phyloP scores from a whole-genome alignment of 2,797 vertebrate species.

The Enteromius afrohamiltoni region DNA sequence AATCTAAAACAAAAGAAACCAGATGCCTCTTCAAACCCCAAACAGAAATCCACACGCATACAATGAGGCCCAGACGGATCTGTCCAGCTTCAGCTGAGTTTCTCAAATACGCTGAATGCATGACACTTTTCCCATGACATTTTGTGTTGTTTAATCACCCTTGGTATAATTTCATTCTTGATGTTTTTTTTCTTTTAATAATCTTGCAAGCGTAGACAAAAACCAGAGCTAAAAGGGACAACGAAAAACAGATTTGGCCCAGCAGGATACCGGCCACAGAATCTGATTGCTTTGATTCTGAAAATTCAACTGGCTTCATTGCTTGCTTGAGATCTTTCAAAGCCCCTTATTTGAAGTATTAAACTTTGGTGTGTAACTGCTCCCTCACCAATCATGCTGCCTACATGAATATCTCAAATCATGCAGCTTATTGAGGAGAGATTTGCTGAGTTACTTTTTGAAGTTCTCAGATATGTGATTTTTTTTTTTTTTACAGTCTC shows the following conservation, averaged over 20 bases:
- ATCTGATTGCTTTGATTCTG: not conserved
- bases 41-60: not conserved
- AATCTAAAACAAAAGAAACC: not conserved
- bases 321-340: not conserved
- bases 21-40: not conserved
- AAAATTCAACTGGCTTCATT: not conserved
- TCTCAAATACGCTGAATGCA: not conserved
- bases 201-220: not conserved
- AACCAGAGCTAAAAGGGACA: conserved; percentile 27
- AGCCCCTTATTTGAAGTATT: not conserved
- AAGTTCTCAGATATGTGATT: not conserved
- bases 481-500: not conserved
- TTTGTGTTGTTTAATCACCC: not conserved
- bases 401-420: not conserved
- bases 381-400: not conserved
- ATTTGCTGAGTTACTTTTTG: not conserved
- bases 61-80: conserved; percentile 1
- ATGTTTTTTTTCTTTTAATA: not conserved
- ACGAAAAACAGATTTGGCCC: conserved; percentile 6
- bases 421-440: not conserved
- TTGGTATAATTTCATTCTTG: not conserved
- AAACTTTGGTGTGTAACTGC: conserved; percentile 9
- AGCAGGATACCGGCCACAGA: not conserved
- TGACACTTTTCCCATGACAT: conserved; percentile 2
- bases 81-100: not conserved